A percentile compares a stretch with the other conserved stretches of the same genome.
These are phyloP conservation scores for Bombycilla garrulus DNA, from an alignment of 2,113 vertebrate genomes.

Conservation along the genomic window DNA sequence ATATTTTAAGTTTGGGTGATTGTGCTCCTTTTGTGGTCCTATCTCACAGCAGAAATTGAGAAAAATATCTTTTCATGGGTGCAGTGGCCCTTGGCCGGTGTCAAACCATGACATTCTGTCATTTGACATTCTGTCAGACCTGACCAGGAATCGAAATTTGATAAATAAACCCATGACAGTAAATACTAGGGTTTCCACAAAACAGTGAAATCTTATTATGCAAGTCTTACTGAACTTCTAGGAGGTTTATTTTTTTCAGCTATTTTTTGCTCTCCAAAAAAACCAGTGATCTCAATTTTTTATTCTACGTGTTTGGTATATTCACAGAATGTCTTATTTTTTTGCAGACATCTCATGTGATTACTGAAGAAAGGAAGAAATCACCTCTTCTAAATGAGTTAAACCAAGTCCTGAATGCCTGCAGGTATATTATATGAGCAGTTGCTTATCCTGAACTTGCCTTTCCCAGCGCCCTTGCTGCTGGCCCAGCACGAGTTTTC, in stretches of 20 bases:
- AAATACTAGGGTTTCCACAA: not conserved
- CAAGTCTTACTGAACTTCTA: not conserved
- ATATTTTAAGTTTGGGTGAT: no score
- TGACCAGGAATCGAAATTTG: no score
- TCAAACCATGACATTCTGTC: not conserved
- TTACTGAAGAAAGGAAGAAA: not conserved
- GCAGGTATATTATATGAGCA: not conserved
- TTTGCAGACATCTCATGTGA: not conserved
- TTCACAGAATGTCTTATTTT: not conserved
- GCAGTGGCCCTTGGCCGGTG: no score
- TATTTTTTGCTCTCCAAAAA: fast-evolving
- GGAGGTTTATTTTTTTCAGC: not conserved
- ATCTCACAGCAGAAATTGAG: no score
- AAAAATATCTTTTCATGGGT: no score
- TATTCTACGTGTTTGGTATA: not conserved
- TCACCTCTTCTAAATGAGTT: not conserved
- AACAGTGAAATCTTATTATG: not conserved
- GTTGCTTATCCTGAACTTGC: not conserved
- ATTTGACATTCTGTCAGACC: no score
- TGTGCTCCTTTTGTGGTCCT: no score
- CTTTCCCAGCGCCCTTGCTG: not conserved
- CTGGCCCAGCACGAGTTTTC: not conserved
- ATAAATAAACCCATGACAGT: no score
- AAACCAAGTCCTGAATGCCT: not conserved
- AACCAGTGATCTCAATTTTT: not conserved